These are phyloP conservation scores for Cygnus buccinator DNA, from an alignment of 2,113 vertebrate genomes.

Conservation along the genomic window DNA sequence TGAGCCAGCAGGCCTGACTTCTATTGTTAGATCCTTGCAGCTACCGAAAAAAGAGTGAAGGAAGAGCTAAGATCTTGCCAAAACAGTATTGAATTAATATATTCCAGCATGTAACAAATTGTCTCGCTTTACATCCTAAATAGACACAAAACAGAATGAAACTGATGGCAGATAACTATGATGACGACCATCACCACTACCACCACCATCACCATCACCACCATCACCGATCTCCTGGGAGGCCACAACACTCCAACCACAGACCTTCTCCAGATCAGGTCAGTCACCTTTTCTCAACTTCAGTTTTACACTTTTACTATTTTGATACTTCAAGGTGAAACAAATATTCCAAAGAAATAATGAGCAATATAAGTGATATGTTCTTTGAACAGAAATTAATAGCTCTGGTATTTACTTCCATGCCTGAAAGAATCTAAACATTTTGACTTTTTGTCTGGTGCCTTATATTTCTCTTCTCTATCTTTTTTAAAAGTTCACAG, in stretches of 20 bases:
- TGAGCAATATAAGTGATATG: conserved; percentile 54
- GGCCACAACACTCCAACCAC: conserved; percentile 90
- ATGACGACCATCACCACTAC: conserved; percentile 92
- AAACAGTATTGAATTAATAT: background rate
- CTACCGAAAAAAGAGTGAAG: background rate
- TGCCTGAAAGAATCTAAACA: conserved; percentile 65
- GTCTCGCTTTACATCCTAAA: conserved; percentile 39
- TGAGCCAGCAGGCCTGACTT: background rate
- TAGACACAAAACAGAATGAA: conserved; percentile 99
- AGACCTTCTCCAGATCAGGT: conserved; percentile 94
- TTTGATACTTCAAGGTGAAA: conserved; percentile 65
- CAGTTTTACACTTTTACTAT: conserved; percentile 1
- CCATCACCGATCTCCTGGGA: conserved; percentile 86
- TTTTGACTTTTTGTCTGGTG: conserved; percentile 57
- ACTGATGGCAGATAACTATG: conserved; percentile 95
- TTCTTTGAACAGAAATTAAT: conserved; percentile 68
- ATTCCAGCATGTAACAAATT: conserved; percentile 31
- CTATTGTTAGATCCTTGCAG: background rate
- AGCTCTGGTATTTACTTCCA: conserved; percentile 70
- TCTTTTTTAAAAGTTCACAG: conserved; percentile 6
- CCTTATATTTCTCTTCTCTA: conserved; percentile 48
- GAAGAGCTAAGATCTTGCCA: background rate
- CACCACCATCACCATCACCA: conserved; percentile 84
- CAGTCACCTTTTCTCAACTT: conserved; percentile 44
- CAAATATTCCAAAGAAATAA: conserved; percentile 61